A percentile compares a stretch with the other conserved stretches of the same genome.
These are phyloP conservation scores for Sycobia sp. DNA, from an alignment of 1,140 invertebrate genomes.

Conservation along the genomic window DNA sequence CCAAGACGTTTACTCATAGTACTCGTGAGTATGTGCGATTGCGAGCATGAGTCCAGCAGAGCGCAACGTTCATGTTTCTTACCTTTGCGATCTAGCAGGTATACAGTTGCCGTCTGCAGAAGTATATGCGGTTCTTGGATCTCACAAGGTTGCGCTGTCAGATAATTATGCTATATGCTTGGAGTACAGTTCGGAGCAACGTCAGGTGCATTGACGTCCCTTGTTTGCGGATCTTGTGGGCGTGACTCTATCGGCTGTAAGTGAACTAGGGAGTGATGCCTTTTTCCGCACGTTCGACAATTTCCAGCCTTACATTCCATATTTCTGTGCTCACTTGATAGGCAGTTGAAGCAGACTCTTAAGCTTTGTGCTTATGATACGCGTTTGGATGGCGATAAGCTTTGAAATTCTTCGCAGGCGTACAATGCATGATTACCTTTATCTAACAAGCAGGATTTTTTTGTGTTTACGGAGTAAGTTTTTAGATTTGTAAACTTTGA, in stretches of 20 bases:
- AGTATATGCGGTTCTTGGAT: conserved; percentile 2
- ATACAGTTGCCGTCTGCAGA: conserved; percentile 18
- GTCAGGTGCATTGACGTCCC: not conserved
- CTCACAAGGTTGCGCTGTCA: conserved; percentile 6
- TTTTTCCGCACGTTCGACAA: too few species aligned
- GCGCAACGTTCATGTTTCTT: conserved; percentile 23
- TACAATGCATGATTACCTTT: not conserved
- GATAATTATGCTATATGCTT: not conserved
- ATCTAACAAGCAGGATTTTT: not conserved
- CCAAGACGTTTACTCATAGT: not conserved
- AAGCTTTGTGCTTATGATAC: not conserved
- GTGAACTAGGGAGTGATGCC: not conserved
- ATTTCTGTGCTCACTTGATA: not conserved
- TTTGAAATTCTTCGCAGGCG: not conserved
- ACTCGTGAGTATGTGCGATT: not conserved
- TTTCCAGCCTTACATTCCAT: not conserved
- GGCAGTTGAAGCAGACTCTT: not conserved
- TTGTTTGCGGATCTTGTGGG: too few species aligned
- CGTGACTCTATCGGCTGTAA: not conserved
- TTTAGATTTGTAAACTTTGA: too few species aligned
- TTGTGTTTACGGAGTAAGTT: too few species aligned
- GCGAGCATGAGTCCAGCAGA: conserved; percentile 29
- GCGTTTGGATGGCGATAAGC: not conserved
- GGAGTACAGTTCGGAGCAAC: not conserved
- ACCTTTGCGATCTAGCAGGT: conserved; percentile 20